Evolutionary conservation across 1,140 invertebrate genomes (phyloP), one percentile per base, ranked within the genome.

Genomic region (Magallana gigas): DNA sequence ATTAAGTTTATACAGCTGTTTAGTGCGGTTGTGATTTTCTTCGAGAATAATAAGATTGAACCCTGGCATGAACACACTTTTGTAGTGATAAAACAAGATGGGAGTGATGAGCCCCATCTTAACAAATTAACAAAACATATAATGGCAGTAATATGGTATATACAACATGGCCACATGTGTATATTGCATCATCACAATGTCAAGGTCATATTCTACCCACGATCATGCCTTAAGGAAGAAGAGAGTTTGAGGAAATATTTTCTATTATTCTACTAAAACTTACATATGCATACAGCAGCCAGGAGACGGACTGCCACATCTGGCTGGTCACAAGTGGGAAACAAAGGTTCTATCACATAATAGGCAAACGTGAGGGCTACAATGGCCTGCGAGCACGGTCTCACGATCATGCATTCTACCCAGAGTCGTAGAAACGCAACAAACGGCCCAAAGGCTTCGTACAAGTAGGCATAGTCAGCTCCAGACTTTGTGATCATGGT

Each of bases 391-490:
- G 93, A 94, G 88, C 93, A 94, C 9, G 98, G 98, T 89, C 98
- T 95, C 68, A 99, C 98, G 90, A 95, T 93, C 91, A 95, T 95
- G 89, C 93, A 93, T 87, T 95, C 94, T 14, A 98, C 98, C 94
- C 94, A 94, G 5, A 94, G 90, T 88, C 94, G 90, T 11, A 95
- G 87, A 91, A 95, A 95, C 8, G 94, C 94, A n/a, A 93, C 84
- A 71, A 94, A 93, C 16, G 94, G 92, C 85, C 94, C 94, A 89
- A 94, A 95, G 3, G 94, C 94, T 91, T 94, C 94, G 84, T 91
- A 93, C 18, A 94, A 92, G 89, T 95, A 95, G 1, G 94, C 93
- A 90, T 95, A 95, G 87, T 94, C 94, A 0, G 93, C 94, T 11
- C 94, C 94, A 8, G 94, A 94, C 82, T 93, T 88, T 14, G 90